Evolutionary conservation across 2,888 invertebrate genomes (phyloP).

Genomic region (Lepas anatifera): DNA sequence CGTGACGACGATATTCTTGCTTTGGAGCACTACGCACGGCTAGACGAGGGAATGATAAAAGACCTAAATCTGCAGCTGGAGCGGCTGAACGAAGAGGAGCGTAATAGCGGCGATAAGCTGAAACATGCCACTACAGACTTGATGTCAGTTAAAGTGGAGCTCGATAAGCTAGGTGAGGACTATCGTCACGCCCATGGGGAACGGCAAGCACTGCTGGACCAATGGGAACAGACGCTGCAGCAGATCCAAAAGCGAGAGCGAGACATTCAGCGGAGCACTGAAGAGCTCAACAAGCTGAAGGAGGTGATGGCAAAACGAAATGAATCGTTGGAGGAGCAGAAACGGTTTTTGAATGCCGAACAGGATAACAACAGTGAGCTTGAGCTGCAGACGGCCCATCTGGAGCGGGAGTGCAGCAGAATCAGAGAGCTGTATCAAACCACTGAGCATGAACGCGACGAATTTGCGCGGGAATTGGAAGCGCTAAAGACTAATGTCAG

Average conservation of each 20-base stretch:
- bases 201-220: not conserved
- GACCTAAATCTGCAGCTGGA: not conserved
- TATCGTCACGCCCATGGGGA: not conserved
- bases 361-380: not conserved
- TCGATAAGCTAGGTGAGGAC: not conserved
- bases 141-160: not conserved
- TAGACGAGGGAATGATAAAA: not conserved
- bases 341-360: not conserved
- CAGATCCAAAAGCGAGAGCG: not conserved
- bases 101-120: not conserved
- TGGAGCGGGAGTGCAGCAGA: not conserved
- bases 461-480: not conserved
- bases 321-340: not conserved
- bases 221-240: not conserved
- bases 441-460: not conserved
- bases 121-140: not conserved
- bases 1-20: constrained; percentile 1
- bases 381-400: not conserved
- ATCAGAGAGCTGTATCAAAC: not conserved
- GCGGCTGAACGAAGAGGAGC: not conserved
- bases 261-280: not conserved
- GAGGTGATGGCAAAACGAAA: not conserved
- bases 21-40: not conserved
- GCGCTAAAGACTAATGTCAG: not conserved
- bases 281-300: not conserved